Evolutionary conservation across 23 tunicate genomes (phyloP), one percentile per base, ranked within the genome.

Genomic region (Halocynthia aurantium): DNA sequence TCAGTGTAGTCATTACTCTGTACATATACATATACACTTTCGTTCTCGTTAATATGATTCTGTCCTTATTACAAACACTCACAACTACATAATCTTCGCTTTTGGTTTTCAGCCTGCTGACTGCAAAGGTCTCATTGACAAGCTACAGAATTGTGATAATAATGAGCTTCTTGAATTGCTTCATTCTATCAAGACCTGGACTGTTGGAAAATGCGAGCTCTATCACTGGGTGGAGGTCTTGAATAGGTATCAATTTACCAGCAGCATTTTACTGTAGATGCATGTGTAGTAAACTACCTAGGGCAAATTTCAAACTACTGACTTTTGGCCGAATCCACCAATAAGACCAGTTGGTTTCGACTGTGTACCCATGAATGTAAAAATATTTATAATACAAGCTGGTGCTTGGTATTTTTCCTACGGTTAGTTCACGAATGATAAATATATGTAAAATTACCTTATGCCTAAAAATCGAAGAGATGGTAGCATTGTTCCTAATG

Each of bases 191-290:
- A 69, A 67, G 8, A 80, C 80, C 1, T 93, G 98, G 98, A 87
- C 93, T 11, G 98, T 93, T 44, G 98, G 98, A 83, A 93, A 93
- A 72, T 93, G 98, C 76, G 98, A 93, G 71, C 86, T 93, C 0
- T 93, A 87, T 62, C 98, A 93, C 61, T 93, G 98, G 98, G 98
- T 93, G 22, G 93, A 87, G 78, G 93, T 93, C 44, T 62, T 93
- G 22, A 91, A 93, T 78, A 83, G 93, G 98, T 93, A 31, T 31
- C 4, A 4, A 31, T 31, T 31, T 31, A 31, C 44, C 4, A 31
- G 44, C 44, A 31, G n/a, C n/a, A n/a, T n/a, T n/a, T n/a, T n/a
- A n/a, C n/a, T n/a, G n/a, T n/a, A n/a, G n/a, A n/a, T n/a, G n/a
- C n/a, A n/a, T n/a, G n/a, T n/a, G n/a, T n/a, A n/a, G n/a, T n/a